Evolutionary conservation across 2,888 invertebrate species (phyloP).

Genomic region (Clistopyga incitator): DNA sequence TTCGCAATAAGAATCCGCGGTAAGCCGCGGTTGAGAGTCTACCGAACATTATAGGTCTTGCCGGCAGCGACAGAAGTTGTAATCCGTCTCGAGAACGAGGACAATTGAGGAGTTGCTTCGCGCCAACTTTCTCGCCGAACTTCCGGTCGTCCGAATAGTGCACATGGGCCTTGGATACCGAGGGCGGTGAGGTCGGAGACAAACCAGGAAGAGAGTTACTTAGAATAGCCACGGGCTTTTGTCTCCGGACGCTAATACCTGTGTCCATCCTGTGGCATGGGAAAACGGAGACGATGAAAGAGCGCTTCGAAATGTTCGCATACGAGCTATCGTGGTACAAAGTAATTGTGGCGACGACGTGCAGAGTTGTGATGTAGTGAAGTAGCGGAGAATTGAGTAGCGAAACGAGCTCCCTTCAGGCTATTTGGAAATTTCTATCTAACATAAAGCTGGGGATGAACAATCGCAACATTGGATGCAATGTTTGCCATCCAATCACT

Average conservation of each 20-base stretch:
- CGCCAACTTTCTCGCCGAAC: slow-evolving; percentile 77
- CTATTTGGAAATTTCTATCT: slow-evolving; percentile 32
- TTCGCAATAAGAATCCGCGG: slow-evolving; percentile 51
- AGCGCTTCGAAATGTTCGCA: slow-evolving; percentile 30
- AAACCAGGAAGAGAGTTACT: slow-evolving; percentile 66
- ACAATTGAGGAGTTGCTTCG: slow-evolving; percentile 67
- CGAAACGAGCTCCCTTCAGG: slow-evolving; percentile 27
- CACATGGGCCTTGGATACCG: slow-evolving; percentile 27
- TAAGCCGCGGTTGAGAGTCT: slow-evolving; percentile 26
- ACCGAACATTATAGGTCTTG: slow-evolving; percentile 9
- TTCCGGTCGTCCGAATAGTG: slow-evolving; percentile 70
- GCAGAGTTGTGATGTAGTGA: slow-evolving; percentile 18
- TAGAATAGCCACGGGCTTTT: slow-evolving; percentile 68
- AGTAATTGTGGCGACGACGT: slow-evolving; percentile 39
- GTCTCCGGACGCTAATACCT: slow-evolving; percentile 54
- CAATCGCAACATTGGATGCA: not conserved
- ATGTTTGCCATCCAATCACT: not conserved
- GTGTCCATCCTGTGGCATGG: slow-evolving; percentile 37
- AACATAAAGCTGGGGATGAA: not conserved
- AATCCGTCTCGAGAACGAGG: slow-evolving; percentile 75
- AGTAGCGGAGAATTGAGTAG: slow-evolving; percentile 31
- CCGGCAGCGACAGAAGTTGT: slow-evolving; percentile 73
- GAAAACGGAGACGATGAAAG: slow-evolving; percentile 40
- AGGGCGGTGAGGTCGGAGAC: slow-evolving; percentile 42
- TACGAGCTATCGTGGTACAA: slow-evolving; percentile 28